A percentile compares a stretch with the other conserved stretches of the same genome.
phyloP scores from a whole-genome alignment of 1,140 invertebrate species.

The Drosophila kurseongensis region DNA sequence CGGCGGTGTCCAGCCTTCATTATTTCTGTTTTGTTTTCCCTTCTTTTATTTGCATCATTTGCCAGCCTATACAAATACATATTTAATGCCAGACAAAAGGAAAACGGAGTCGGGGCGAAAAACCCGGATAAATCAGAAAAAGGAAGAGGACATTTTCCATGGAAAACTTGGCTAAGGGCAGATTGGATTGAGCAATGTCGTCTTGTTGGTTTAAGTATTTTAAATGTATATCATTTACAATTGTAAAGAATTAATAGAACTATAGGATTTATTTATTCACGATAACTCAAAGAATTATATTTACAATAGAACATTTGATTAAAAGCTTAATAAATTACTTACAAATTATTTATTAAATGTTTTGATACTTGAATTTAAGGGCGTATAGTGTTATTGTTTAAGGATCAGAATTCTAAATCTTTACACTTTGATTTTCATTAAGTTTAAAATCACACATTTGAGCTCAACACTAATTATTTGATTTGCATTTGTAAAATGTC shows the following conservation, averaged over 20 bases:
- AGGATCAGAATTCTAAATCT: too few species aligned
- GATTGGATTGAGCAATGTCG: constrained; percentile 1
- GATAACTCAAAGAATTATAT: too few species aligned
- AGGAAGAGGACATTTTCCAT: constrained; percentile 2
- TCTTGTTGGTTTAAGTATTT: not conserved
- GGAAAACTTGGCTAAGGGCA: not conserved
- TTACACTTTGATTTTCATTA: too few species aligned
- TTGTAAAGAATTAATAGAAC: not conserved
- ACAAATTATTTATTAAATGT: too few species aligned
- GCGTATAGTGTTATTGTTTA: too few species aligned
- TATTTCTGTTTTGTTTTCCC: constrained; percentile 14
- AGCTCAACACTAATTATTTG: too few species aligned
- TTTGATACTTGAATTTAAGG: too few species aligned
- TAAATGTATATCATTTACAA: not conserved
- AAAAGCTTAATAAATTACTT: too few species aligned
- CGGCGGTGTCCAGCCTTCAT: constrained; percentile 8
- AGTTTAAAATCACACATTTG: too few species aligned
- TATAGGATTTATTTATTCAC: not conserved
- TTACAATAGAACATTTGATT: too few species aligned
- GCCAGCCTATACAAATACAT: constrained; percentile 62
- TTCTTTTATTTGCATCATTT: constrained; percentile 50
- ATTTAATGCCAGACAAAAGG: constrained; percentile 22
- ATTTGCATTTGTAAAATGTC: too few species aligned
- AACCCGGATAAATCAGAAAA: constrained; percentile 6
- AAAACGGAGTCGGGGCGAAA: not conserved